Base-by-base conservation (phyloP, 1,140 invertebrate genomes). In the Cydia strobilella region DNA sequence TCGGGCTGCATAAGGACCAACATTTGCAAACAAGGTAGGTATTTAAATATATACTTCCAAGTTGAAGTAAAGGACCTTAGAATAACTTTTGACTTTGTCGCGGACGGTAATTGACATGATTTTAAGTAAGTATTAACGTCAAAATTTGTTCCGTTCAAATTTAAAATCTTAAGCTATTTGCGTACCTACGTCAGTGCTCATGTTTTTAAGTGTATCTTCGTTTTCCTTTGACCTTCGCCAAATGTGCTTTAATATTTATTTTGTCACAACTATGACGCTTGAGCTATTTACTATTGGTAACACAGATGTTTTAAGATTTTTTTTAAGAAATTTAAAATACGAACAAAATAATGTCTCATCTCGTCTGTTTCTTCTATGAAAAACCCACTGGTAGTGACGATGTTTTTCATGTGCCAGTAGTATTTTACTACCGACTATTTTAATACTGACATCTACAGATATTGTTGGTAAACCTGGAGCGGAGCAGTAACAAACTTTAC, bases 131-230 rank as follows among this genome's bases (percentile, higher is more conserved):
- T 59, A 59, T 10, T 23, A 20, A 23, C 18, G 54, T 20, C 2
- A 59, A 59, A 59, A 59, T 59, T 23, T 59, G 54, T 59, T 59
- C 54, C 54, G 54, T 59, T 23, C 54, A 59, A 59, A 59, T 7
- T 15, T 48, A 54, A 54, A 54, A n/a, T 18, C 51, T 45, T 12
- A 59, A 23, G 6, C 54, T 59, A 59, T 59, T 59, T 59, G 54
- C 54, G 20, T 23, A 12, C 20, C 7, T 2, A 59, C 20, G 54
- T 59, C 20, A 23, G n/a, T 59, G 9, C 10, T 59, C 54, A 23
- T 59, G 54, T 23, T 59, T 59, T 59, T 2, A 23, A 59, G 0
- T 59, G 18, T 59, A 23, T 59, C 51, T 20, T 2, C 20, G 54
- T 59, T 59, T 59, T 59, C 20, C 54, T 59, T 59, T 23, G 54